Evolutionary conservation across 2,888 invertebrate species (phyloP), one percentile per base, ranked within the genome.

Genomic region (Hydriomena furcata): DNA sequence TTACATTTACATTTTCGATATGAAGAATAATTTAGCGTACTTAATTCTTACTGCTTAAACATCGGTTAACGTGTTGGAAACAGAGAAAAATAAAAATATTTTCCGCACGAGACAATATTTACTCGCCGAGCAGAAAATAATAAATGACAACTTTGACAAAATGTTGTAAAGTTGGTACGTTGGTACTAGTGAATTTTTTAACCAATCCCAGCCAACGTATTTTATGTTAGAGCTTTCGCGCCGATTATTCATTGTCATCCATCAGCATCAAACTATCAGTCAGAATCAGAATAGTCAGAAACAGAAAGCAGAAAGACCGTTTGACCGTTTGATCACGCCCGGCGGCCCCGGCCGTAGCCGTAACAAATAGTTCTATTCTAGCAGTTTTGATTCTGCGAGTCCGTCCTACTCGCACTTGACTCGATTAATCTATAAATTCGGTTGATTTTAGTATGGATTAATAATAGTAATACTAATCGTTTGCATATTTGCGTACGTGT

Each of bases 81-180:
- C 76, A 81, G 77, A 80, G 78, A 84, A 84, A 87, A 88, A 82
- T 86, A 86, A 83, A 80, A 78, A 28, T 83, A 68, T 64, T 65
- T 72, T 73, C 68, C 69, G 53, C 65, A 76, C 73, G 76, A 77
- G 82, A 85, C 79, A 78, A 85, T 88, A 85, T 86, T 88, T 87
- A 87, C 86, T 74, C 82, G 84, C 79, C 79, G 73, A 81, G 83
- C 31, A 31, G 11, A 31, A 41, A 41, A 31, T 23, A 41, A 31
- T 41, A 41, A 41, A 27, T 84, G 88, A 84, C 89, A 89, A 89
- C 88, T 79, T 88, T 79, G 79, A 81, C 79, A 82, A 85, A 25
- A 71, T 73, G 68, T 66, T 68, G 60, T 67, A 61, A 78, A 28
- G 87, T 89, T 90, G 89, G 89, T 77, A 84, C 71, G 87, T 89